A percentile compares a stretch with the other conserved stretches of the same genome.
These are phyloP conservation scores for Drosophila tristis DNA, from an alignment of 1,140 invertebrate genomes.

Conservation along the genomic window DNA sequence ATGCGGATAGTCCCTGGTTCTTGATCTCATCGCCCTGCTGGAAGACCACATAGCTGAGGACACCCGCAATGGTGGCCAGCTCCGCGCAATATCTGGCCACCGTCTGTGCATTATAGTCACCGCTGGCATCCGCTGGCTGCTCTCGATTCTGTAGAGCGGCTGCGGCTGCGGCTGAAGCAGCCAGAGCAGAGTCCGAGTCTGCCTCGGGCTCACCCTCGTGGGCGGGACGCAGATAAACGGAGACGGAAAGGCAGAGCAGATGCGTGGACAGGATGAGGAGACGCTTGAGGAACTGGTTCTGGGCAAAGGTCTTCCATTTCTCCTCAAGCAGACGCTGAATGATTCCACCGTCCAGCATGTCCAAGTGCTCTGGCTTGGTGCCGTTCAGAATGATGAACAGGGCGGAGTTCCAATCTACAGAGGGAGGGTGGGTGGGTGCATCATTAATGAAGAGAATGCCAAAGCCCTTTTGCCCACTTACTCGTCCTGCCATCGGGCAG, in stretches of 20 bases:
- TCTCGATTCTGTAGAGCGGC: slow-evolving; percentile 36
- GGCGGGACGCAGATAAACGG: slow-evolving; percentile 94
- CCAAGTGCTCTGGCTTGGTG: slow-evolving; percentile 98
- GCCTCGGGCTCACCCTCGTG: slow-evolving; percentile 84
- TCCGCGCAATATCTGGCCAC: slow-evolving; percentile 91
- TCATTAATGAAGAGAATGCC: neutral
- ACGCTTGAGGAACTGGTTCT: slow-evolving; percentile 95
- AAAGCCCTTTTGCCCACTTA: slow-evolving; percentile 86
- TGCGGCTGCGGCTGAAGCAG: slow-evolving; percentile 27
- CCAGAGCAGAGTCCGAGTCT: slow-evolving; percentile 18
- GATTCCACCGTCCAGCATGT: slow-evolving; percentile 99
- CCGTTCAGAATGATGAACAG: slow-evolving; percentile 99
- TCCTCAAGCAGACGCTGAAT: slow-evolving; percentile 98
- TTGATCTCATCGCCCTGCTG: slow-evolving; percentile 97
- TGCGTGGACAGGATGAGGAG: slow-evolving; percentile 94
- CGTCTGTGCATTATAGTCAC: slow-evolving; percentile 84
- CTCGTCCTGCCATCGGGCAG: slow-evolving; percentile 96
- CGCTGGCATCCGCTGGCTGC: neutral
- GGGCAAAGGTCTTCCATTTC: slow-evolving; percentile 99
- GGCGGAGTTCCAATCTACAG: slow-evolving; percentile 98
- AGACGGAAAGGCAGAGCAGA: slow-evolving; percentile 93
- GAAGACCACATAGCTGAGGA: slow-evolving; percentile 94
- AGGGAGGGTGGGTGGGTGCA: neutral
- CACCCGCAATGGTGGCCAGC: slow-evolving; percentile 92
- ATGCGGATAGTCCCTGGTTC: slow-evolving; percentile 95